phyloP scores from a whole-genome alignment of 2,888 invertebrate genomes.

The Chrysodeixis includens region DNA sequence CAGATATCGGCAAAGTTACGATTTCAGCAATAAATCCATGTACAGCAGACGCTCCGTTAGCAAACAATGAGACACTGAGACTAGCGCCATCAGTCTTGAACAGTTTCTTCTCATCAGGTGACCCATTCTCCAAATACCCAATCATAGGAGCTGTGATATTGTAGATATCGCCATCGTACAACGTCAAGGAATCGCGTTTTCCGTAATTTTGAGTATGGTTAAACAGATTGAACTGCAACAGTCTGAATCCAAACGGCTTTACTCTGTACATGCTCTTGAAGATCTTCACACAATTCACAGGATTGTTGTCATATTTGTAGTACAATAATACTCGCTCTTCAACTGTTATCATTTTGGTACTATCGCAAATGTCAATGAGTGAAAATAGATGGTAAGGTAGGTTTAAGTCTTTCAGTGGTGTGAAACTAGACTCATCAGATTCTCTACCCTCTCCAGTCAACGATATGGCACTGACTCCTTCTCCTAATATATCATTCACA shows the following conservation, averaged over 20 bases:
- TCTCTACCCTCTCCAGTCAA: conserved; percentile 97
- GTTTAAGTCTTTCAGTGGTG: conserved; percentile 94
- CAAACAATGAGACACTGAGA: conserved; percentile 96
- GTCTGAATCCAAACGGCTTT: conserved; percentile 96
- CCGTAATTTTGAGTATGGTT: conserved; percentile 95
- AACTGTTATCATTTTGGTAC: conserved; percentile 96
- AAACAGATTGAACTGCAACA: conserved; percentile 97
- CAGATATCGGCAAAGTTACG: conserved; percentile 97
- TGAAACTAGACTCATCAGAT: conserved; percentile 96
- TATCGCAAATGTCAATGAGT: conserved; percentile 98
- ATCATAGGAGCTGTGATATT: conserved; percentile 93
- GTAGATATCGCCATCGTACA: conserved; percentile 98
- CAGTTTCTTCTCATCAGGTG: conserved; percentile 92
- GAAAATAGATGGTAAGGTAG: conserved; percentile 98
- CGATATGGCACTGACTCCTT: conserved; percentile 96
- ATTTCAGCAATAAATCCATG: conserved; percentile 99
- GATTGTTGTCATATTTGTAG: conserved; percentile 98
- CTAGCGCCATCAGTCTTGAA: conserved; percentile 94
- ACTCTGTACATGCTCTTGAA: conserved; percentile 95
- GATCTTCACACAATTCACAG: conserved; percentile 99
- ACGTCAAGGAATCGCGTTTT: conserved; percentile 94
- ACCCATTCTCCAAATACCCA: conserved; percentile 92
- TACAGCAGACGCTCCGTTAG: conserved; percentile 97
- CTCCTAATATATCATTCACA: conserved; percentile 95
- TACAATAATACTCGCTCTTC: conserved; percentile 97